A percentile compares a stretch with the other conserved stretches of the same genome.
phyloP scores from a whole-genome alignment of 2,113 vertebrate species.

The Ammodytes dubius region DNA sequence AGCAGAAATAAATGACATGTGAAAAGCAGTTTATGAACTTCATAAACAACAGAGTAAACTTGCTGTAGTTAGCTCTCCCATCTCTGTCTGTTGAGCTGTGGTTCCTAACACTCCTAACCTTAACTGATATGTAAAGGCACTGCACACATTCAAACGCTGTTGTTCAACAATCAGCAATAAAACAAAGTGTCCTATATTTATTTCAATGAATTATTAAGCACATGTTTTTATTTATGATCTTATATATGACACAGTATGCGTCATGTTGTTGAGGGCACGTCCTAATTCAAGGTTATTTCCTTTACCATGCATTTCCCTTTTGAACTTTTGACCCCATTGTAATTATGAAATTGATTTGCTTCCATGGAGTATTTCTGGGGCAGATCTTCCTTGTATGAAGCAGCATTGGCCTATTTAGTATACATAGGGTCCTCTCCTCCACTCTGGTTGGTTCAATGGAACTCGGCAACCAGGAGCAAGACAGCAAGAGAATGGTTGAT shows the following conservation, averaged over 20 bases:
- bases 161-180: too few species aligned
- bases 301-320: neutral
- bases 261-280: neutral
- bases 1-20: neutral
- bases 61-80: neutral
- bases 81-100: too few species aligned
- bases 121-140: too few species aligned
- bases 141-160: too few species aligned
- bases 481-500: conserved; percentile 25
- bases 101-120: too few species aligned
- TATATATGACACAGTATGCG: neutral
- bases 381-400: conserved; percentile 12
- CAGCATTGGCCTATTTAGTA: conserved; percentile 27
- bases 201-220: neutral
- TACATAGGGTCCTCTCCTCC: conserved; percentile 30
- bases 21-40: conserved; percentile 2
- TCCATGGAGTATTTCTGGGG: conserved; percentile 12
- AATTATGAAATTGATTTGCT: conserved; percentile 12
- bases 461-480: conserved; percentile 25
- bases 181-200: neutral
- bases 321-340: conserved; percentile 5
- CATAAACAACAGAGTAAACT: neutral
- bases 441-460: conserved; percentile 28
- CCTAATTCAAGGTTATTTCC: neutral
- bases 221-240: neutral